Conservation (phyloP, 2,888 invertebrate genomes). For the Nephrotoma flavescens region DNA sequence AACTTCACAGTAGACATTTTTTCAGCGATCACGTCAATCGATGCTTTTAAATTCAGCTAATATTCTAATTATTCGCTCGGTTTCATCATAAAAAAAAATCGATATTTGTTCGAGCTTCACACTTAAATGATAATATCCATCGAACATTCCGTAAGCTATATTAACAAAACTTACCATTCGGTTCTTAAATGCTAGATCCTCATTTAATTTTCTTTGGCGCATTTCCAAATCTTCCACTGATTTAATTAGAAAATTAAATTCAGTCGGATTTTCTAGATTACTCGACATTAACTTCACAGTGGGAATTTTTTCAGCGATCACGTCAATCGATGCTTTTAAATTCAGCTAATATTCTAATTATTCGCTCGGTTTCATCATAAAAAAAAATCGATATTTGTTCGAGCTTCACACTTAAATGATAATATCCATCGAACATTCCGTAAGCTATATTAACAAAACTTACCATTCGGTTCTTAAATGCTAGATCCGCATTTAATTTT, state of each 20-base stretch:
- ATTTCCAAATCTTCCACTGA: not conserved
- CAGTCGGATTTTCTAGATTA: not conserved
- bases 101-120: no score
- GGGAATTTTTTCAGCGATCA: no score
- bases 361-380: no score
- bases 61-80: no score
- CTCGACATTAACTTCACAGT: not conserved
- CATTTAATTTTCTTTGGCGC: not conserved
- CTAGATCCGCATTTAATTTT: not conserved
- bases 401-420: no score
- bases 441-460: not conserved
- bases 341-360: no score
- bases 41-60: not conserved
- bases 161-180: not conserved
- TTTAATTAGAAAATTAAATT: not conserved
- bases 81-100: no score
- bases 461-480: not conserved
- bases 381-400: no score
- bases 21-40: not conserved
- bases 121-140: no score
- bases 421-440: no score
- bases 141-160: no score
- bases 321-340: not conserved
- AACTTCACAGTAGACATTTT: not conserved
- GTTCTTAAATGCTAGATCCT: not conserved